Evolutionary conservation across 2,113 vertebrate species (phyloP), one percentile per base, ranked within the genome.

Genomic region (Lonchura striata): DNA sequence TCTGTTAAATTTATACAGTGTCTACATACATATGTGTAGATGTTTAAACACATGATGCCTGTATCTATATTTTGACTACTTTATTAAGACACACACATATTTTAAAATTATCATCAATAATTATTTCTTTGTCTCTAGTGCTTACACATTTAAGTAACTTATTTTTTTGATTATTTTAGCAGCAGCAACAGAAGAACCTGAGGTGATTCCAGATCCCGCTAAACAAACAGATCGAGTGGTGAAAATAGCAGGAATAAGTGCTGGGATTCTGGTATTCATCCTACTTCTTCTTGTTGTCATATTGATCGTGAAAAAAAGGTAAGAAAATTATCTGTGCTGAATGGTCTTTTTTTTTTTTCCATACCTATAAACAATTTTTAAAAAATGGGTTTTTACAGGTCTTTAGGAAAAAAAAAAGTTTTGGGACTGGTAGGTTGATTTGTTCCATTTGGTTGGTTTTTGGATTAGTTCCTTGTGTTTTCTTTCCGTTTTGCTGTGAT

Each of bases 231-330:
- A 99, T 88, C 98, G 99, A 35, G 99, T 99, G 91, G 99, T 99
- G 97, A 99, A 99, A 97, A 99, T 99, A 46, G 99, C 99, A 17
- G 99, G 99, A 81, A 99, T 99, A 92, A 99, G 99, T 92, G 99
- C 99, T 14, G 99, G 98, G 14, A 99, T 99, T 86, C 97, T 99
- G 78, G 99, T 99, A 93, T 99, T 99, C 95, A 98, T 99, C 95
- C 98, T 99, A 15, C 98, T 99, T 87, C 99, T 99, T 88, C 98
- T 99, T 44, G 98, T 99, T 94, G 99, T 99, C 96, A 91, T 99
- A 97, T 96, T 99, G 95, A 97, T 99, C 79, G 99, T 99, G 69
- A 99, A 99, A 98, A 99, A 99, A 96, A 99, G 99, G 99, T 99
- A 98, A 98, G 98, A 77, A 59, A 96, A 79, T 65, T 0, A 25